Conservation (phyloP, 2,113 vertebrate genomes). For the Pelobates fuscus region DNA sequence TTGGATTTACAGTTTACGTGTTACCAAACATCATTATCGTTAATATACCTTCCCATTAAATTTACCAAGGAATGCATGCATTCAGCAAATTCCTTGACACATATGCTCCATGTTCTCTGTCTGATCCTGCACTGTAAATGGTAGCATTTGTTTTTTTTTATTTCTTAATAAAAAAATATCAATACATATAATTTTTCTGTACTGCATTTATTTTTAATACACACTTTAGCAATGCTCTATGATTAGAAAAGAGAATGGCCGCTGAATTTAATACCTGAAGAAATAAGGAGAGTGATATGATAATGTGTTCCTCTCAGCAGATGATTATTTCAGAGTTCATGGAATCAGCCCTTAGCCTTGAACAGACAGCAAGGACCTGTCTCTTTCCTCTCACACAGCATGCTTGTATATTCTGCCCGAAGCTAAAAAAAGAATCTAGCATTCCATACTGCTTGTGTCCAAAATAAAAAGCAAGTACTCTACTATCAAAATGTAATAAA, state of each 20-base stretch:
- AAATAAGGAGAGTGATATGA: background rate
- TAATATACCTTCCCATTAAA: slow-evolving; percentile 8
- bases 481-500: too few species aligned
- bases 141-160: background rate
- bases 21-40: slow-evolving; percentile 19
- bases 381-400: background rate
- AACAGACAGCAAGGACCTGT: background rate
- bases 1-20: background rate
- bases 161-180: background rate
- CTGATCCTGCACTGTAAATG: background rate
- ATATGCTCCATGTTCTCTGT: background rate
- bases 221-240: background rate
- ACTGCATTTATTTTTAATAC: background rate
- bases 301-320: background rate
- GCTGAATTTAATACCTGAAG: background rate
- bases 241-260: background rate
- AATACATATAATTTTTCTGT: too few species aligned
- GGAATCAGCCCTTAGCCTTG: background rate
- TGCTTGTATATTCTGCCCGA: background rate
- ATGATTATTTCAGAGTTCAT: background rate
- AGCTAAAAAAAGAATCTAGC: background rate
- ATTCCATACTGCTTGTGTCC: background rate
- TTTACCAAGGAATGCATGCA: background rate
- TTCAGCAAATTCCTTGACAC: too few species aligned
- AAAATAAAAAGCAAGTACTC: background rate